Evolutionary conservation across 2,888 invertebrate genomes (phyloP).

Genomic region (Himalopsyche tibetana): DNA sequence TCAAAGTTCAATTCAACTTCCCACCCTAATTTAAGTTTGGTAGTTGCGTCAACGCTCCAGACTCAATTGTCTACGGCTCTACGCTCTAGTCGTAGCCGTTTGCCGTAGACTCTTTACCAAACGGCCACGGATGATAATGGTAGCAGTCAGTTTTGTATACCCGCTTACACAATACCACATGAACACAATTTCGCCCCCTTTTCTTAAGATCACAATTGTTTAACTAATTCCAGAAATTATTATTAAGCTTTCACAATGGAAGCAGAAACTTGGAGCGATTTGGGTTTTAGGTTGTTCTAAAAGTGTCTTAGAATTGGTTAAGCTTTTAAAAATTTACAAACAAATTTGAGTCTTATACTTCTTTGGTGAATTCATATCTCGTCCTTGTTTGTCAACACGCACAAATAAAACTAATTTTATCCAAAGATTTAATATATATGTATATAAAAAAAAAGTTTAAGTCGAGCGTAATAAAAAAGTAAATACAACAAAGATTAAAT

Average conservation of each 20-base stretch:
- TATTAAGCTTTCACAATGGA: conserved; percentile 53
- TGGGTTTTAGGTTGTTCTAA: conserved; percentile 51
- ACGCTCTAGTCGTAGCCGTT: not conserved
- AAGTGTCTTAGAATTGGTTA: not conserved
- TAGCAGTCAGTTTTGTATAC: conserved; percentile 50
- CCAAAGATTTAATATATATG: no score
- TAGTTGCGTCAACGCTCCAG: conserved; percentile 22
- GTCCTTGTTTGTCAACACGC: no score
- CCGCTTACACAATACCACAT: not conserved
- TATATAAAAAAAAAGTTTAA: no score
- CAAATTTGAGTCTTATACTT: not conserved
- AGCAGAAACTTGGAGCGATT: conserved; percentile 59
- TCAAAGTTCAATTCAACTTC: conserved; percentile 6
- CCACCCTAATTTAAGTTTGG: conserved; percentile 18
- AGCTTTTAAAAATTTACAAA: conserved; percentile 11
- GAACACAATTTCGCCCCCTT: conserved; percentile 44
- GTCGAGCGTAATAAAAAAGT: no score
- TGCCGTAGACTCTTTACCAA: not conserved
- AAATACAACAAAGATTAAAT: no score
- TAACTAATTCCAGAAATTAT: conserved; percentile 58
- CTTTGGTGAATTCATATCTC: no score
- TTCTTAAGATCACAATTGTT: conserved; percentile 61
- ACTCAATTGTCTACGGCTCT: conserved; percentile 15
- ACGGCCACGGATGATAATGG: conserved; percentile 54
- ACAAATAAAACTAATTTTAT: no score